phyloP scores from a whole-genome alignment of 2,888 invertebrate genomes.

The Epirrita christyi region DNA sequence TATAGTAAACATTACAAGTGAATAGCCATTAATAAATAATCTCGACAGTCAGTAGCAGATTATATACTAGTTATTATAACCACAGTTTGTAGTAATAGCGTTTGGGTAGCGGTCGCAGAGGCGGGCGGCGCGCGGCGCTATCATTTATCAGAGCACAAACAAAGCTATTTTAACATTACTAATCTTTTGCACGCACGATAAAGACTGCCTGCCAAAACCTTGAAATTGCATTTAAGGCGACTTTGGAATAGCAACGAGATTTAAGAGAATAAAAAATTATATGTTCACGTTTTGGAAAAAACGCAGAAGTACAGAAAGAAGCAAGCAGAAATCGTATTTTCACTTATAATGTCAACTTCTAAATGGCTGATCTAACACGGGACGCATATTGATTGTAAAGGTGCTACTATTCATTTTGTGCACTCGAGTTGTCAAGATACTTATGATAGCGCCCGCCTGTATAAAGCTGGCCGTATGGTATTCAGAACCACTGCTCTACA shows the following conservation, averaged over 20 bases:
- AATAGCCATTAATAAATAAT: conserved; percentile 35
- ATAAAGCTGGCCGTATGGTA: too few relatives aligned
- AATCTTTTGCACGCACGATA: conserved; percentile 57
- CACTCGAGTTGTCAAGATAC: too few relatives aligned
- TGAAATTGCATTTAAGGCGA: conserved; percentile 68
- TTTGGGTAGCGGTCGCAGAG: conserved; percentile 31
- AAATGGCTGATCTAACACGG: too few relatives aligned
- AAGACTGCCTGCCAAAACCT: conserved; percentile 53
- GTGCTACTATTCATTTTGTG: too few relatives aligned
- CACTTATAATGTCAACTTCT: too few relatives aligned
- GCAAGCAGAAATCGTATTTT: too few relatives aligned
- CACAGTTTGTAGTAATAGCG: conserved; percentile 2
- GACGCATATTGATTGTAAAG: too few relatives aligned
- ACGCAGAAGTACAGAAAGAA: too few relatives aligned
- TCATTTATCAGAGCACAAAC: conserved; percentile 62
- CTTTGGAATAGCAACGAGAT: conserved; percentile 67
- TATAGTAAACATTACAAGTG: conserved; percentile 33
- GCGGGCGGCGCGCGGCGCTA: conserved; percentile 44
- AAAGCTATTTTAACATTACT: conserved; percentile 57
- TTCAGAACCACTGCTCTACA: too few relatives aligned
- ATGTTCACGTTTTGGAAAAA: conserved; percentile 6
- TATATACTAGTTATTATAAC: conserved; percentile 4
- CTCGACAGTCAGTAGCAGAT: conserved; percentile 22
- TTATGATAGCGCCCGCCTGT: too few relatives aligned
- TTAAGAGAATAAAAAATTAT: conserved; percentile 60